A percentile compares a stretch with the other conserved stretches of the same genome.
Evolutionary conservation across 2,113 vertebrate species (phyloP).

Genomic region (rat (Rattus norvegicus)): GRCr8 NC_086036.1:19642501-19643000

Average conservation of each 20-base stretch:
- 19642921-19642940: not conserved
- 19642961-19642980: constrained; percentile 10
- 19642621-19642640: not conserved
- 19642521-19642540: constrained; percentile 77
- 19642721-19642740: not conserved
- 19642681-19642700: not conserved
- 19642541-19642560: constrained; percentile 62
- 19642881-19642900: not conserved
- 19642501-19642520: constrained; percentile 76
- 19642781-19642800: not conserved
- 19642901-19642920: not conserved
- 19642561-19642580: constrained; percentile 41
- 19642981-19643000: not conserved
- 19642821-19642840: not conserved
- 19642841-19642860: not conserved
- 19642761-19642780: not conserved
- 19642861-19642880: not conserved
- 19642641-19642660: not conserved
- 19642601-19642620: not conserved
- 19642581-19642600: not conserved
- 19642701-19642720: not conserved
- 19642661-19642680: not conserved
- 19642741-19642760: not conserved
- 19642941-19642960: not conserved
- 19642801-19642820: not conserved